Conservation (phyloP, 1,140 invertebrate species). For the Trachymyrmex septentrionalis region DNA sequence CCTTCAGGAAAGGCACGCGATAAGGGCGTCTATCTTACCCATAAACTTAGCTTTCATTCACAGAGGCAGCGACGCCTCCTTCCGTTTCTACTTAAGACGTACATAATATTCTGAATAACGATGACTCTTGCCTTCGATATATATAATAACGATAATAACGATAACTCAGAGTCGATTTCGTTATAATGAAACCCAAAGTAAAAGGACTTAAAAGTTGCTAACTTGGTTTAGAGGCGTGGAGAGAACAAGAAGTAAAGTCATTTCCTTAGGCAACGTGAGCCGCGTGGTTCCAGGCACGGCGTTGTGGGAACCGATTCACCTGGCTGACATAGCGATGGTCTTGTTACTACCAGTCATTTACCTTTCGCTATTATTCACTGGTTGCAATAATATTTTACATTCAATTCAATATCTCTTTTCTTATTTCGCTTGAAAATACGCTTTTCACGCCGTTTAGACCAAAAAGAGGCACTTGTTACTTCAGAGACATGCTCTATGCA, state of each 20-base stretch:
- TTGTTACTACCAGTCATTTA: slow-evolving; percentile 49
- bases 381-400: slow-evolving; percentile 40
- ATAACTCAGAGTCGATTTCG: neutral
- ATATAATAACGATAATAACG: neutral
- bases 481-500: neutral
- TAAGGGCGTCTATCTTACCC: slow-evolving; percentile 67
- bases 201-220: slow-evolving; percentile 51
- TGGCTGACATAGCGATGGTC: slow-evolving; percentile 79
- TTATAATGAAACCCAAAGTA: slow-evolving; percentile 10
- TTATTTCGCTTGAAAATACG: neutral
- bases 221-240: slow-evolving; percentile 37
- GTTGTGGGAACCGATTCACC: slow-evolving; percentile 82
- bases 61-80: neutral
- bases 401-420: slow-evolving; percentile 1
- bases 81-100: slow-evolving; percentile 12
- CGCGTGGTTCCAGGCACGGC: slow-evolving; percentile 81
- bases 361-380: slow-evolving; percentile 19
- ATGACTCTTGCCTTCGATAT: neutral
- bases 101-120: neutral
- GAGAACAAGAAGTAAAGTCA: slow-evolving; percentile 73
- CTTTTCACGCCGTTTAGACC: neutral
- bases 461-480: slow-evolving; percentile 24
- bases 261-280: slow-evolving; percentile 78
- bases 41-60: slow-evolving; percentile 27
- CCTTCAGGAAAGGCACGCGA: slow-evolving; percentile 71